Conservation (phyloP, 23 tunicate species). For the Botrylloides violaceus region DNA sequence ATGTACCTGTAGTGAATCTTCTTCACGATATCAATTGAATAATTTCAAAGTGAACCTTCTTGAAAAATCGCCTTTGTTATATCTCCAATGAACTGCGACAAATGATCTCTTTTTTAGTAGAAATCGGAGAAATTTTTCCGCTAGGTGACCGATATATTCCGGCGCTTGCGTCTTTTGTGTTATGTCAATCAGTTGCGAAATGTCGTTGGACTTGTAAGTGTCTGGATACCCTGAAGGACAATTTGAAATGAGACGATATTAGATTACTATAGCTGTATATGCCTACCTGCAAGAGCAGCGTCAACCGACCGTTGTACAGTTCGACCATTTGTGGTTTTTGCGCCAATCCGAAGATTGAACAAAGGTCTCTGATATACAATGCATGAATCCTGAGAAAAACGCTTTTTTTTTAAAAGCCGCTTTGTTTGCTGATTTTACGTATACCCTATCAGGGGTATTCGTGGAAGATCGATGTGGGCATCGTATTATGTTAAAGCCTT, state of each 20-base stretch:
- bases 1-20: no score
- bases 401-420: neutral
- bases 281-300: neutral
- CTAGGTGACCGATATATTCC: slow-evolving; percentile 1
- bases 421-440: neutral
- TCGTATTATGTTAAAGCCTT: neutral
- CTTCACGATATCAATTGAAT: neutral
- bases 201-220: neutral
- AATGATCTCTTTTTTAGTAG: neutral
- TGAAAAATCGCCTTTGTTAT: slow-evolving; percentile 15
- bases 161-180: neutral
- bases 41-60: neutral
- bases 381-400: slow-evolving; percentile 3
- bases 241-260: neutral
- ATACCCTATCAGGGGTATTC: neutral
- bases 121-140: neutral
- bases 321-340: neutral
- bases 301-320: neutral
- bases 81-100: slow-evolving; percentile 19
- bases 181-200: neutral
- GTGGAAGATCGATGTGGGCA: neutral
- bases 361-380: slow-evolving; percentile 5
- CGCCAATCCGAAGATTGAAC: neutral
- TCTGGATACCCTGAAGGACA: neutral
- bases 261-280: neutral